A percentile compares a stretch with the other conserved stretches of the same genome.
phyloP scores from a whole-genome alignment of 2,797 vertebrate species.

The Carcharodon carcharias region DNA sequence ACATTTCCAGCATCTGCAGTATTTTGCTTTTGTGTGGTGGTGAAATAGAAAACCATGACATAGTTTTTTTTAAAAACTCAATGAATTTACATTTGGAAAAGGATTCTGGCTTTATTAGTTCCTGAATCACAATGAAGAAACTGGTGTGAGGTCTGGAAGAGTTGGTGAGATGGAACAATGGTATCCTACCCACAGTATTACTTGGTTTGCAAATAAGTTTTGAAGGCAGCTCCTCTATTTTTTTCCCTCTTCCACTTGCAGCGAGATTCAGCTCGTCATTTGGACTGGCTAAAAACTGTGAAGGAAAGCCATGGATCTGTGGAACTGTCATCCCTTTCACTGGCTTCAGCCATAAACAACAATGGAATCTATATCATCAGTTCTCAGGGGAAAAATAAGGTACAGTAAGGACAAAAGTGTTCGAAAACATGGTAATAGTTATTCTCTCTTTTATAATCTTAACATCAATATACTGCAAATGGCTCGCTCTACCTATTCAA shows the following conservation, averaged over 20 bases:
- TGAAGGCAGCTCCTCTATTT: background rate
- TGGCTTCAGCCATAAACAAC: constrained; percentile 82
- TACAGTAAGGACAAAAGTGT: constrained; percentile 41
- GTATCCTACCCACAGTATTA: background rate
- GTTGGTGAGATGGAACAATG: background rate
- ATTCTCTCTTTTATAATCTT: background rate
- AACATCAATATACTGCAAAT: background rate
- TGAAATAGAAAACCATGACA: background rate
- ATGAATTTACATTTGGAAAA: background rate
- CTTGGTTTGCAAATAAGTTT: background rate
- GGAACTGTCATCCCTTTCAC: constrained; percentile 82
- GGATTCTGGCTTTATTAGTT: background rate
- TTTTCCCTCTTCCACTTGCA: constrained; percentile 46
- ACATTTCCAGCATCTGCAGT: too few species aligned
- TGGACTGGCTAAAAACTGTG: constrained; percentile 89
- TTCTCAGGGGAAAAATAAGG: constrained; percentile 57
- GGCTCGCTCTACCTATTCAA: too few species aligned
- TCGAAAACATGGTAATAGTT: background rate
- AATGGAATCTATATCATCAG: constrained; percentile 75
- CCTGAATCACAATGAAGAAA: background rate
- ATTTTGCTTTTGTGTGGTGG: too few species aligned
- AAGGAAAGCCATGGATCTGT: constrained; percentile 95
- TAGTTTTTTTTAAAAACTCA: background rate
- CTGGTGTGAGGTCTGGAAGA: background rate
- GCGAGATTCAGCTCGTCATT: constrained; percentile 77